phyloP scores from a whole-genome alignment of 1,140 invertebrate species.

The Adoxophyes honmai region DNA sequence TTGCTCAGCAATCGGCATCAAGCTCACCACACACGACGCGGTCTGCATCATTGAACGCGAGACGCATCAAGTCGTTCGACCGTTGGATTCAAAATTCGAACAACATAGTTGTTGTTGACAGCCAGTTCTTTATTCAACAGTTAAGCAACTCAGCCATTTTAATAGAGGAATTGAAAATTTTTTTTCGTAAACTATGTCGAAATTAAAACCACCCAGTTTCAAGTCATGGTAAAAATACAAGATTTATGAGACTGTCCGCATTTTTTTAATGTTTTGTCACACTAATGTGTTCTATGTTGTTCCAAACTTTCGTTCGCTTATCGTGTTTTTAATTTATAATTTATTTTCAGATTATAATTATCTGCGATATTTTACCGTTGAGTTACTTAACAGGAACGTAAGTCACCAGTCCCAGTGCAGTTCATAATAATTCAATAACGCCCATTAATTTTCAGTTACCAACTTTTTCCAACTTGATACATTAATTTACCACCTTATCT shows the following conservation, averaged over 20 bases:
- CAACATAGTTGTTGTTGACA: not conserved
- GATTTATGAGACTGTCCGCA: no score
- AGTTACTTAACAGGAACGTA: no score
- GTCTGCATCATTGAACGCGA: not conserved
- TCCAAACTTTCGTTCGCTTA: no score
- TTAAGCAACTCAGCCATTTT: not conserved
- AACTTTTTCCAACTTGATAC: conserved; percentile 24
- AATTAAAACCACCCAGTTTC: no score
- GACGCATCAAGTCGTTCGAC: conserved; percentile 4
- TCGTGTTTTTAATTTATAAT: no score
- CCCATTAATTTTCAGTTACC: conserved; percentile 36
- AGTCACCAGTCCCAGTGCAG: not conserved
- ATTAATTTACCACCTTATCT: conserved; percentile 19
- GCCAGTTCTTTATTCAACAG: not conserved
- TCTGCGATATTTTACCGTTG: no score
- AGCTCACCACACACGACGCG: not conserved
- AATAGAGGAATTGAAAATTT: no score
- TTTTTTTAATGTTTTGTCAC: no score
- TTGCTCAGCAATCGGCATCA: not conserved
- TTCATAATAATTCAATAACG: conserved; percentile 9
- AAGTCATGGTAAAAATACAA: no score
- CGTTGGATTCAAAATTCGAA: conserved; percentile 11
- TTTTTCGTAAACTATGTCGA: no score
- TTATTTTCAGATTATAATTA: no score
- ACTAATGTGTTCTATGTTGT: no score